Evolutionary conservation across 2,888 invertebrate genomes (phyloP).

Genomic region (Sinohyriopsis cumingii): DNA sequence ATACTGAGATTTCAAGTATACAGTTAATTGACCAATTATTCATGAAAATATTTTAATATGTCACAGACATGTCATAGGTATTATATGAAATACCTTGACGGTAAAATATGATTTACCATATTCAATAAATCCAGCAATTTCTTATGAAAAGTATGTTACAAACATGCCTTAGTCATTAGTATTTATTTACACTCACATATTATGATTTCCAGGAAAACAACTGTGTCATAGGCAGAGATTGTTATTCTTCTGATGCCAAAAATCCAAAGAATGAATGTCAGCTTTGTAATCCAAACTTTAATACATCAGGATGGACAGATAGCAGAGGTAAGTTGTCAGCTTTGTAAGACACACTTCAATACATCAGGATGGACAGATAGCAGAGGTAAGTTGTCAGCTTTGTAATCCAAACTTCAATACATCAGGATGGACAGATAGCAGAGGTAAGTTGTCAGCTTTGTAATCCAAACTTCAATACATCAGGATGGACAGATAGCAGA

Average conservation of each 20-base stretch:
- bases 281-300: constrained; percentile 38
- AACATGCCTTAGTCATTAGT: too few species aligned
- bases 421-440: constrained; percentile 34
- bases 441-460: constrained; percentile 43
- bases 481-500: constrained; percentile 35
- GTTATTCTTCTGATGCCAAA: constrained; percentile 26
- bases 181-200: too few species aligned
- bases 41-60: too few species aligned
- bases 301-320: constrained; percentile 32
- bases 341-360: constrained; percentile 37
- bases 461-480: constrained; percentile 28
- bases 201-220: constrained; percentile 32
- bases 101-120: too few species aligned
- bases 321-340: constrained; percentile 39
- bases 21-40: too few species aligned
- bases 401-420: constrained; percentile 37
- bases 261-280: constrained; percentile 37
- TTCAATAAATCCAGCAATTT: too few species aligned
- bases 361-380: constrained; percentile 34
- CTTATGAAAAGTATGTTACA: too few species aligned
- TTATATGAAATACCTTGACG: too few species aligned
- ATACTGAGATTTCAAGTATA: too few species aligned
- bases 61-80: too few species aligned
- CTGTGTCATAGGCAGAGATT: constrained; percentile 46
- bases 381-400: constrained; percentile 37